Conservation (phyloP, 1,140 invertebrate species). For the Heliconius nattereri region DNA sequence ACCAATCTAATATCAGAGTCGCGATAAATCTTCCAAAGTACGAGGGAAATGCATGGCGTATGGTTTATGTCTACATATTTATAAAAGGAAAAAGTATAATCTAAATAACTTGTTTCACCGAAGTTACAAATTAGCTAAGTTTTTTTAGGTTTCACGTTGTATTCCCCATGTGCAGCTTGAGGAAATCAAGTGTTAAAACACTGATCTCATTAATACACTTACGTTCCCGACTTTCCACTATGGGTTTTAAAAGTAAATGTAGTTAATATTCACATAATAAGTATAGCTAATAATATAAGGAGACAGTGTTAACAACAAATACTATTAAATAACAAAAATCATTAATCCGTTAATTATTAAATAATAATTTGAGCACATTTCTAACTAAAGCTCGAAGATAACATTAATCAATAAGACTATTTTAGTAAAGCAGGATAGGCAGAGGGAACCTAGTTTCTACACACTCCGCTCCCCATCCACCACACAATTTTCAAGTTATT, state of each 20-base stretch:
- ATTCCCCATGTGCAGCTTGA: neutral
- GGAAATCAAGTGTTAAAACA: neutral
- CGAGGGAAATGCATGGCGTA: conserved; percentile 6
- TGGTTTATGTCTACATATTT: neutral
- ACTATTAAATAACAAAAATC: too few relatives aligned
- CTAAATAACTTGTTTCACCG: neutral
- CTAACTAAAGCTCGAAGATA: too few relatives aligned
- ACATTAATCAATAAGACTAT: too few relatives aligned
- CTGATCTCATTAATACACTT: neutral
- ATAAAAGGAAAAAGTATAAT: conserved; percentile 1
- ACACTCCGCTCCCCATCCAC: too few relatives aligned
- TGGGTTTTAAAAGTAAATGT: too few relatives aligned
- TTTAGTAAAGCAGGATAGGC: too few relatives aligned
- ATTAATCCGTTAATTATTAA: too few relatives aligned
- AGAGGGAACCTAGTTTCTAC: neutral
- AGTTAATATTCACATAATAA: too few relatives aligned
- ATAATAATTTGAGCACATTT: too few relatives aligned
- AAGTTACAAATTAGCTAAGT: neutral
- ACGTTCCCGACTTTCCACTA: neutral
- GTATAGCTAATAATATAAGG: too few relatives aligned
- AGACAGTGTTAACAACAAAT: too few relatives aligned
- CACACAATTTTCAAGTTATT: too few relatives aligned
- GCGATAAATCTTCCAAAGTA: conserved; percentile 39
- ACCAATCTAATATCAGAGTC: conserved; percentile 32
- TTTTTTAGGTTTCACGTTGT: neutral